Evolutionary conservation across 2,797 vertebrate genomes (phyloP).

Genomic region (Loris lydekkerianus): DNA sequence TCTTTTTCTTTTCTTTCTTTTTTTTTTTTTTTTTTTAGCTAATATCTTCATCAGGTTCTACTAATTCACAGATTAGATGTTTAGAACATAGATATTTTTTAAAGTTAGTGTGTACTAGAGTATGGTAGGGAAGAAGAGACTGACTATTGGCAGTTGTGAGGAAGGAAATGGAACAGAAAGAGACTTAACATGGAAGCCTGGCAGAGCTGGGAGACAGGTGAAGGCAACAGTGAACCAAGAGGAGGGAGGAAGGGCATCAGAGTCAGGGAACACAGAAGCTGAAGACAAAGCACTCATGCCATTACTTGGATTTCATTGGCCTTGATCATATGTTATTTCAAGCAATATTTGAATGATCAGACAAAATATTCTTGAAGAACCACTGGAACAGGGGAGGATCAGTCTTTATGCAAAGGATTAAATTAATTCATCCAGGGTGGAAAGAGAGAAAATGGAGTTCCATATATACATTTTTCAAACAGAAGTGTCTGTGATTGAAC

Average conservation of each 20-base stretch:
- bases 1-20: neutral
- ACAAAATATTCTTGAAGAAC: neutral
- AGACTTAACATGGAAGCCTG: neutral
- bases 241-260: neutral
- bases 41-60: neutral
- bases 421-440: neutral
- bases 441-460: neutral
- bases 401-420: neutral
- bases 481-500: conserved; percentile 13
- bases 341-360: neutral
- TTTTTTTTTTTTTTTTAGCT: neutral
- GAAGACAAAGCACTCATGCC: neutral
- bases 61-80: neutral
- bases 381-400: neutral
- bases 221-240: neutral
- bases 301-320: neutral
- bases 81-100: neutral
- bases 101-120: neutral
- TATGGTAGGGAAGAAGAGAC: neutral
- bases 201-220: neutral
- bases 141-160: neutral
- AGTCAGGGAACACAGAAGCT: rapidly evolving
- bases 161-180: neutral
- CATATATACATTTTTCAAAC: neutral
- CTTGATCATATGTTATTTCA: neutral